Evolutionary conservation across 1,140 invertebrate genomes (phyloP).

Genomic region (Scaptomyza pallida): DNA sequence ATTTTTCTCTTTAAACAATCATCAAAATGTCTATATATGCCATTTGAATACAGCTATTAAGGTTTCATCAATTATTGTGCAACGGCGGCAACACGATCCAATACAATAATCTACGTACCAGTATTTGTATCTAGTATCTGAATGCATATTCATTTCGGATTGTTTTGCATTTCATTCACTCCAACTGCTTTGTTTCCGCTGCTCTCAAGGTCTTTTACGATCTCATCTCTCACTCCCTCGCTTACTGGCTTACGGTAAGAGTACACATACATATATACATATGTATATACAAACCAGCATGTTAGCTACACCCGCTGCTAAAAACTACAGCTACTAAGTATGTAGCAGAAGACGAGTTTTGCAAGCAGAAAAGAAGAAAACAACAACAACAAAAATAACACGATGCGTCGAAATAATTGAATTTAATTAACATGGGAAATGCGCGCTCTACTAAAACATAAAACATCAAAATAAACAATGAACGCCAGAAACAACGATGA

Average conservation of each 20-base stretch:
- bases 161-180: slow-evolving; percentile 34
- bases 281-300: neutral
- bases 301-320: slow-evolving; percentile 8
- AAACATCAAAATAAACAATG: slow-evolving; percentile 15
- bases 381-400: slow-evolving; percentile 44
- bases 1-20: too few species aligned
- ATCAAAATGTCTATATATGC: neutral
- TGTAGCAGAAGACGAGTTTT: slow-evolving; percentile 17
- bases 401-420: slow-evolving; percentile 63
- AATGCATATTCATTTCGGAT: slow-evolving; percentile 25
- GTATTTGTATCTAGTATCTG: slow-evolving; percentile 8
- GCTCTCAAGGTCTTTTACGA: slow-evolving; percentile 17
- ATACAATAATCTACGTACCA: neutral
- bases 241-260: neutral
- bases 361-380: slow-evolving; percentile 21
- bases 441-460: slow-evolving; percentile 18
- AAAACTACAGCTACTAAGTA: too few species aligned
- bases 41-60: slow-evolving; percentile 1
- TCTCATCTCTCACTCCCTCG: neutral
- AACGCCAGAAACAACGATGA: slow-evolving; percentile 5
- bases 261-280: too few species aligned
- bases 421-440: slow-evolving; percentile 70
- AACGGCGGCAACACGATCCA: slow-evolving; percentile 16
- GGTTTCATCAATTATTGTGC: slow-evolving; percentile 8
- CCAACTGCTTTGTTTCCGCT: slow-evolving; percentile 5